Base-by-base conservation (phyloP, 2,888 invertebrate genomes). In the Leptinotarsa peninsularis region DNA sequence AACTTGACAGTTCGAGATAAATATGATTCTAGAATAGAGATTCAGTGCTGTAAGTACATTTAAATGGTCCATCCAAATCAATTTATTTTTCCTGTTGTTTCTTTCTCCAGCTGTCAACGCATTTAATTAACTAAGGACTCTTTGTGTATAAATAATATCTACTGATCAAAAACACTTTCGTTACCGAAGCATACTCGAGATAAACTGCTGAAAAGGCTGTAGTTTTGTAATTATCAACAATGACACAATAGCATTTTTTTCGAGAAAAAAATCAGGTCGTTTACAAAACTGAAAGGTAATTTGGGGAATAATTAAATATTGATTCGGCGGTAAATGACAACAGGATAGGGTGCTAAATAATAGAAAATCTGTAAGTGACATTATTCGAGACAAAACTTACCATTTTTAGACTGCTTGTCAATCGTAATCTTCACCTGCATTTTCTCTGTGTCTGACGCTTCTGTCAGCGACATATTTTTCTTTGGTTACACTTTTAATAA, bases 381-480 rank as follows among this genome's bases (percentile, higher is more conserved):
- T 58, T 68, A 50, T 58, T 15, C 50, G 66, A 66, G 66, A 71
- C 69, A 54, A 76, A 78, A 82, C 83, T 83, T 81, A 83, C 84
- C 84, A 81, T 82, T 84, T 83, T 83, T 82, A 77, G 82, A 77
- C 81, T 83, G 80, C 76, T 82, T 83, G 81, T 83, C 84, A 81
- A 76, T 80, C 17, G 76, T 80, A 75, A 79, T 82, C 79, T 84
- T 81, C 80, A 79, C 79, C 78, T 81, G 80, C 82, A 80, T 81
- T 79, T 82, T 81, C 75, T 81, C 83, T 77, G 82, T 76, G 74
- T 83, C 83, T 78, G 84, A 82, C 79, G 83, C 83, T 80, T 84
- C 81, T 82, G 79, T 81, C 83, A 80, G 72, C 80, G 84, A 84
- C 84, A 84, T 84, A 58, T 49, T 58, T 70, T 69, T 84, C 84